A percentile compares a stretch with the other conserved stretches of the same genome.
Conservation (phyloP, 2,888 invertebrate species). For the Ptilodon capucinus region DNA sequence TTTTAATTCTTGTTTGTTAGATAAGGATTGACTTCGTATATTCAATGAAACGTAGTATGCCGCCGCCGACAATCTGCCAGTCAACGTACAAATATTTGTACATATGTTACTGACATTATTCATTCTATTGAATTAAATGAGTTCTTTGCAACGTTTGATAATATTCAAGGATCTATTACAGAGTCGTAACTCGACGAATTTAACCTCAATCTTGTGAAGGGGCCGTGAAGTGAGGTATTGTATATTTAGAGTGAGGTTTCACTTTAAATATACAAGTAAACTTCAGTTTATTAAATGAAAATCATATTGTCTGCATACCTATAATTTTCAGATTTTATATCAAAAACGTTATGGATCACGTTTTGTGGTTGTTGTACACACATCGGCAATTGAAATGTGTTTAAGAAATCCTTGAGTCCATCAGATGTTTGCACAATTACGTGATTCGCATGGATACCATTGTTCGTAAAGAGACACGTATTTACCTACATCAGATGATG, state of each 20-base stretch:
- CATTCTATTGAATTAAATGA: slow-evolving; percentile 4
- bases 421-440: slow-evolving; percentile 12
- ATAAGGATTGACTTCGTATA: slow-evolving; percentile 23
- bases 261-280: too few species aligned
- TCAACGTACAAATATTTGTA: slow-evolving; percentile 34
- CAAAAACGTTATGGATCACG: background rate
- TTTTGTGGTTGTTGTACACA: background rate
- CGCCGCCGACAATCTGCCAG: slow-evolving; percentile 18
- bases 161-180: background rate
- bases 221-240: too few species aligned
- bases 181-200: too few species aligned
- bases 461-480: background rate
- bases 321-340: background rate
- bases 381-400: background rate
- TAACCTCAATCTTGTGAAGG: too few species aligned
- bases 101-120: slow-evolving; percentile 22
- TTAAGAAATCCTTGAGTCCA: background rate
- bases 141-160: slow-evolving; percentile 3
- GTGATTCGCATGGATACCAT: slow-evolving; percentile 14
- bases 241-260: too few species aligned
- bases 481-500: slow-evolving; percentile 13
- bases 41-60: slow-evolving; percentile 29
- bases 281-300: too few species aligned
- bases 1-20: slow-evolving; percentile 18
- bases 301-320: too few species aligned